Base-by-base conservation (phyloP, 1,140 invertebrate species). In the Listronotus bonariensis region DNA sequence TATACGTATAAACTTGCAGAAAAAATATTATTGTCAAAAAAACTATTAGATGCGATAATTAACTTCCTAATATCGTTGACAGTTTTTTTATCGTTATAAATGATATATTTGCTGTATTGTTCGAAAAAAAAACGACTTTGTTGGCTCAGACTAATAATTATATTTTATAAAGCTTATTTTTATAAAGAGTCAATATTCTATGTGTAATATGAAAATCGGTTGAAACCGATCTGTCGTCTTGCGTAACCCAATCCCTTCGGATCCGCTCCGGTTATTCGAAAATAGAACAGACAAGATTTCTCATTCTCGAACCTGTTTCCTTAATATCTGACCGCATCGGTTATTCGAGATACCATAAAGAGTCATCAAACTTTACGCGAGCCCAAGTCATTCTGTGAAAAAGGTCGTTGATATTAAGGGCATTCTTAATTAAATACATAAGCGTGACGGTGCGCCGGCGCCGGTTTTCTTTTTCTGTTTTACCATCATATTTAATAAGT, bases 241-340 rank as follows among this genome's bases (percentile, higher is more conserved):
- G 43, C 61, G 61, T 63, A 63, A 63, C 32, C 14, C 52, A 36
- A 43, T 63, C 61, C 61, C 61, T 54, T 31, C 18, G 45, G 34
- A 63, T 40, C 20, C 59, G 61, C 52, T 63, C 61, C 53, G 61
- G 61, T 56, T 56, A 56, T 63, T 63, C 61, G 32, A 57, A 65
- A 57, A 65, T 56, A 65, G 61, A 55, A 40, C 57, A 46, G 43
- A 53, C 49, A 55, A 63, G 61, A 55, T 63, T 55, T 57, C 61
- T 64, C 41, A 56, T 49, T 49, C 61, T 49, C 53, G 62, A 65
- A 65, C 62, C 54, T 36, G 62, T 65, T 65, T 65, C 43, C 26
- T 65, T 63, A 53, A 63, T 54, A 63, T 63, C 61, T 63, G 61
- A 63, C 61, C 61, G 54, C 62, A 57, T 65, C 62, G 62, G 62